A percentile compares a stretch with the other conserved stretches of the same genome.
Evolutionary conservation across 2,888 invertebrate genomes (phyloP).

Genomic region (Crematogaster levior): DNA sequence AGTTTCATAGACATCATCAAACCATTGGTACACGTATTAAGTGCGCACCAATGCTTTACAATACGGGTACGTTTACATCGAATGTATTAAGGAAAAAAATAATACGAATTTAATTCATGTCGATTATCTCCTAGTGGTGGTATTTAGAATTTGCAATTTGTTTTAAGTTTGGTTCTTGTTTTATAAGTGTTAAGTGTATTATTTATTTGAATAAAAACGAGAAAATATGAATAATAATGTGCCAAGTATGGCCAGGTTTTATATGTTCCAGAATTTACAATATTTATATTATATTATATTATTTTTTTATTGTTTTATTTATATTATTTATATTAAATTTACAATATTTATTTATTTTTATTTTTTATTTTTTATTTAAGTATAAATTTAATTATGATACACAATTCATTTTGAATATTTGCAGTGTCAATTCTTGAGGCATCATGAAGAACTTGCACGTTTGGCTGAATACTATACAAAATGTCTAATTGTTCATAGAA

Average conservation of each 20-base stretch:
- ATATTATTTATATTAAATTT: no score
- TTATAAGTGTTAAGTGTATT: neutral
- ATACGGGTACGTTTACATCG: neutral
- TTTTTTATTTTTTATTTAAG: conserved; percentile 2
- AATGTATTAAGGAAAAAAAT: neutral
- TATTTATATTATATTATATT: no score
- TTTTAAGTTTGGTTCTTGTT: no score
- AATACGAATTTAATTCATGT: conserved; percentile 14
- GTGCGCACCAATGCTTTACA: no score
- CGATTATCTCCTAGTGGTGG: neutral
- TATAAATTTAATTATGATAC: conserved; percentile 29
- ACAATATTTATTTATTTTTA: no score
- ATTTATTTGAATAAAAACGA: neutral
- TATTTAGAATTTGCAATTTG: neutral
- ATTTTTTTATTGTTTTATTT: no score
- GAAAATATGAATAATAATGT: conserved; percentile 20
- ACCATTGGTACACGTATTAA: no score
- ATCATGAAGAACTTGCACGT: conserved; percentile 17
- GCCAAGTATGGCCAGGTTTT: neutral
- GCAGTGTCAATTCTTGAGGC: conserved; percentile 10
- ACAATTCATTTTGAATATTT: conserved; percentile 19
- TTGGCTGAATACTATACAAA: conserved; percentile 16
- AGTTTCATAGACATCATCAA: no score
- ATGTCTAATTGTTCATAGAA: conserved; percentile 38
- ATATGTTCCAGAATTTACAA: conserved; percentile 1